Base-by-base conservation (phyloP, 2,888 invertebrate genomes). In the Synanthedon andrenaeformis region DNA sequence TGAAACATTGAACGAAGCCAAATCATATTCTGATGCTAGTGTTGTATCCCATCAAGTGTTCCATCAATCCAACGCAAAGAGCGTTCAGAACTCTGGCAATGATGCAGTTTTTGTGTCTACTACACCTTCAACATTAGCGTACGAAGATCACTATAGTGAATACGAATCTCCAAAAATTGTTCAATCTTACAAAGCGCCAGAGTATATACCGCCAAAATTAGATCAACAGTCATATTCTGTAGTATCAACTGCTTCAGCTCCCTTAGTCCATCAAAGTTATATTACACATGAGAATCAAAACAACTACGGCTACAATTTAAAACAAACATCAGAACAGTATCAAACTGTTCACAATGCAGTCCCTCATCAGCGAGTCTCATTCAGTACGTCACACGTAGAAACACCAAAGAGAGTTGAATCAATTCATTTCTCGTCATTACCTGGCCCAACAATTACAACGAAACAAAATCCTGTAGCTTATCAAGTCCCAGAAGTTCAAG, bases 1-100 rank as follows among this genome's bases (percentile, higher is more conserved):
- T 45, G 79, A 79, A 59, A 65, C 69, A 35, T 66, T 67, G 4
- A 73, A 67, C 51, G 57, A 66, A 42, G 69, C 67, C 12, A 74
- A 67, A 51, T 54, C 67, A 13, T 84, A 86, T 58, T 85, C 84
- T 28, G 85, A 83, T 55, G 83, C 84, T 13, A 81, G 70, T 59
- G 62, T 73, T 14, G 84, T 87, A 23, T 87, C 87, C 23, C 83
- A 83, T 57, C 86, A 88, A 70, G 70, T 72, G 5, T 81, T 79
- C 62, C 78, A 84, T 57, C 76, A 78, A 55, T 62, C 66, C 10
- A 71, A 67, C 53, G 65, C 62, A 14, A 70, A 75, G 3, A 62
- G 58, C 51, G 64, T 77, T 56, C 67, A 71, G 13, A 17, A 49
- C 12, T 49, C 49, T 11, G 17, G 17, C 8, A 77, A 82, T 58